These are phyloP conservation scores for Lysiphlebus fabarum DNA, from an alignment of 1,140 invertebrate species.

Conservation along the genomic window DNA sequence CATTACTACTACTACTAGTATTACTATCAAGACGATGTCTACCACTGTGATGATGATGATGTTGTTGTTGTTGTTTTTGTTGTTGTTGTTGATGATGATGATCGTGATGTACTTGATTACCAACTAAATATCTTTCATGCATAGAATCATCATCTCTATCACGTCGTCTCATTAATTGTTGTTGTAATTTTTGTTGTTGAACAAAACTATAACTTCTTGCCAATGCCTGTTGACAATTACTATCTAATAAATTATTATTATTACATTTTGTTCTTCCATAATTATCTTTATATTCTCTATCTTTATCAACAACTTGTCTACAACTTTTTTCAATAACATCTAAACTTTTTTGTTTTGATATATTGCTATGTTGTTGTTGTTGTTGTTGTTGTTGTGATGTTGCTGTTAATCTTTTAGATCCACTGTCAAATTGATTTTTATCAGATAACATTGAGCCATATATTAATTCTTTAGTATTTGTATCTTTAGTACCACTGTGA, in stretches of 20 bases:
- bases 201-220: conserved; percentile 73
- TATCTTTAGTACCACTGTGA: conserved; percentile 44
- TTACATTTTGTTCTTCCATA: conserved; percentile 45
- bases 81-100: conserved; percentile 39
- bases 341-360: conserved; percentile 54
- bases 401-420: conserved; percentile 37
- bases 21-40: conserved; percentile 47
- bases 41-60: conserved; percentile 19
- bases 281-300: too few species aligned
- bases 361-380: conserved; percentile 25
- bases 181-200: conserved; percentile 58
- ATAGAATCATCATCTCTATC: conserved; percentile 70
- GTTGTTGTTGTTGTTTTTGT: too few species aligned
- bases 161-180: conserved; percentile 48
- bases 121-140: conserved; percentile 74
- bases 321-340: conserved; percentile 41
- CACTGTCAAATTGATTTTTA: conserved; percentile 30
- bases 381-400: conserved; percentile 30
- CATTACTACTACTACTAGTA: conserved; percentile 35
- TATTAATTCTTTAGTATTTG: conserved; percentile 45
- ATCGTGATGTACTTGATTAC: conserved; percentile 28
- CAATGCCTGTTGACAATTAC: conserved; percentile 39
- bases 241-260: conserved; percentile 28
- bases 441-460: conserved; percentile 44
- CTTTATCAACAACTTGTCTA: conserved; percentile 39